phyloP scores from a whole-genome alignment of 1,140 invertebrate species.

The Thaumetopoea pityocampa region DNA sequence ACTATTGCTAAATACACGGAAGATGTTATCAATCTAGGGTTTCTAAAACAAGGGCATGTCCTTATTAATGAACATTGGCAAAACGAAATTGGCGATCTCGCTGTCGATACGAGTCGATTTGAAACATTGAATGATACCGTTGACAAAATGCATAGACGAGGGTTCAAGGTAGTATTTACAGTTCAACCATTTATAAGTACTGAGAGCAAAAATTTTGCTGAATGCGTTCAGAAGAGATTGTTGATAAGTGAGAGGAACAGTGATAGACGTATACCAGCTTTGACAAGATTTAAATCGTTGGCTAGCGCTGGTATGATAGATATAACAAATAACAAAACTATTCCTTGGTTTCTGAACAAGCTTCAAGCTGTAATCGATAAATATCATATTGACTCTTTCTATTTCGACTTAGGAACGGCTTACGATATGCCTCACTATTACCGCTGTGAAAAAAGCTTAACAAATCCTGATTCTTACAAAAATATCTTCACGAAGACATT shows the following conservation, averaged over 20 bases:
- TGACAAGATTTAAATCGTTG: conserved; percentile 85
- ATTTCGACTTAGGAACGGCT: conserved; percentile 91
- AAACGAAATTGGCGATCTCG: conserved; percentile 85
- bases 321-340: conserved; percentile 86
- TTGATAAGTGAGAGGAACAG: conserved; percentile 84
- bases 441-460: conserved; percentile 82
- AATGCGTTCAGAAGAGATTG: conserved; percentile 83
- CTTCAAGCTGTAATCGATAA: conserved; percentile 82
- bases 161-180: conserved; percentile 89
- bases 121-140: conserved; percentile 86
- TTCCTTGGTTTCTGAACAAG: conserved; percentile 88
- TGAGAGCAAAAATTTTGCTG: conserved; percentile 86
- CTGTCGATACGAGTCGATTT: conserved; percentile 83
- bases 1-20: conserved; percentile 89
- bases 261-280: conserved; percentile 83
- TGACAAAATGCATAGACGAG: conserved; percentile 87
- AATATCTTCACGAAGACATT: conserved; percentile 82
- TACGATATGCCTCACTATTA: conserved; percentile 92
- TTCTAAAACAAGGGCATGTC: conserved; percentile 87
- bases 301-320: conserved; percentile 89
- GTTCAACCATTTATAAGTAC: conserved; percentile 92
- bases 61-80: conserved; percentile 92
- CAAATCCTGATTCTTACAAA: conserved; percentile 89
- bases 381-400: conserved; percentile 92
- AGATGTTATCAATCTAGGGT: conserved; percentile 84